Evolutionary conservation across 2,888 invertebrate genomes (phyloP), one percentile per base, ranked within the genome.

Genomic region (Megastigmus dorsalis): DNA sequence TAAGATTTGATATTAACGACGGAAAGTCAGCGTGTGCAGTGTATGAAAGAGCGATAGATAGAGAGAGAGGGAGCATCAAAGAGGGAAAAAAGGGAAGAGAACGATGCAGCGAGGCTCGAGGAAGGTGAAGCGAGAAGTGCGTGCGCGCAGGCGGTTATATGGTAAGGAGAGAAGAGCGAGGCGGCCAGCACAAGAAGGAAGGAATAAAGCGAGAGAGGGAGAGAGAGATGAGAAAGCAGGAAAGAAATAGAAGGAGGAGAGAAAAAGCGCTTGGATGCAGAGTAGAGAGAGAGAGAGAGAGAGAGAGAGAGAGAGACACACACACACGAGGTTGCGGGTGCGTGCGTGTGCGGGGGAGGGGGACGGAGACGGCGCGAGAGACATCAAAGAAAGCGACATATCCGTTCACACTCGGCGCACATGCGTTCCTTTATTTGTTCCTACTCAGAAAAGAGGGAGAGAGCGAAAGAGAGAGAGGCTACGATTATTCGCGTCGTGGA

Each of bases 341-440:
- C 20, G n/a, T n/a, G n/a, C n/a, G n/a, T n/a, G n/a, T n/a, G n/a
- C n/a, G n/a, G n/a, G n/a, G n/a, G n/a, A n/a, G n/a, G n/a, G n/a
- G n/a, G n/a, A n/a, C n/a, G n/a, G n/a, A n/a, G n/a, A n/a, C n/a
- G n/a, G n/a, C n/a, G n/a, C 18, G 55, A 79, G 82, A 80, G 81
- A 85, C 83, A 86, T 86, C 86, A 86, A 86, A 86, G 86, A 81
- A 83, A 74, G 84, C 85, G 84, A 85, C 85, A 84, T 85, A 86
- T 86, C 86, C 86, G 86, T 86, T 86, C 85, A 84, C 86, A 85
- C 86, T 86, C 81, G 80, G 75, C 81, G 75, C 80, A 72, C 81
- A 81, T 78, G 77, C 59, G 77, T 78, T 74, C 62, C 60, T 77
- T 75, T 77, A 77, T 77, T 78, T 78, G 80, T 77, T 78, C 75